Conservation (phyloP, 2,797 vertebrate genomes). For the Falco naumanni region DNA sequence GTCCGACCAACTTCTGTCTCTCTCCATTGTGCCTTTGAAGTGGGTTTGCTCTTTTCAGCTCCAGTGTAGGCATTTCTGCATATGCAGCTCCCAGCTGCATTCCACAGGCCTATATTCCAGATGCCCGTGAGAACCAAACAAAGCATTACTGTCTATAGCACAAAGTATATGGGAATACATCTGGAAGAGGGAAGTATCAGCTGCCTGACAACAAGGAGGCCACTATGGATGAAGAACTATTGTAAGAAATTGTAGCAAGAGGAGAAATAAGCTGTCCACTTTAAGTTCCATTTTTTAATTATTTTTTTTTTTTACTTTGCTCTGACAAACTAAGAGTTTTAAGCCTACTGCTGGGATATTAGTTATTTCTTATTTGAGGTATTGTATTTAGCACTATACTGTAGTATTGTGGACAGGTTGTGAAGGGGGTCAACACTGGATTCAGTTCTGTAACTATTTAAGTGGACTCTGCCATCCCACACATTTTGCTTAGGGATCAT, state of each 20-base stretch:
- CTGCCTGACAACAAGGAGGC: background rate
- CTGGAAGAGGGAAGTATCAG: background rate
- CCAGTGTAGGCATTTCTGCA: background rate
- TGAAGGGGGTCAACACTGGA: background rate
- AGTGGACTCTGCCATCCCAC: background rate
- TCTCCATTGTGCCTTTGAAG: conserved; percentile 10
- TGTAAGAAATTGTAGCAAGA: background rate
- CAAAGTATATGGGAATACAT: background rate
- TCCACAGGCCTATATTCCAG: background rate
- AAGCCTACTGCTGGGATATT: background rate
- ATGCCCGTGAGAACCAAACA: background rate
- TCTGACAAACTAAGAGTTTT: background rate
- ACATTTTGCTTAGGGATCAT: background rate
- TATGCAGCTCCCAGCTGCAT: background rate
- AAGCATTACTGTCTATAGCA: background rate
- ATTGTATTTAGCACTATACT: background rate
- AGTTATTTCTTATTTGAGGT: background rate
- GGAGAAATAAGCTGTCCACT: background rate
- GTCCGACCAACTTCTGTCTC: background rate
- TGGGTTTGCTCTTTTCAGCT: conserved; percentile 30
- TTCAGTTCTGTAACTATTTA: background rate
- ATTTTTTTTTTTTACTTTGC: background rate
- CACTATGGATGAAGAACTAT: background rate
- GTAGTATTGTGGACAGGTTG: background rate
- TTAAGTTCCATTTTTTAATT: background rate